Evolutionary conservation across 2,797 vertebrate genomes (phyloP), one percentile per base, ranked within the genome.

Genomic region (Acrocephalus scirpaceus): DNA sequence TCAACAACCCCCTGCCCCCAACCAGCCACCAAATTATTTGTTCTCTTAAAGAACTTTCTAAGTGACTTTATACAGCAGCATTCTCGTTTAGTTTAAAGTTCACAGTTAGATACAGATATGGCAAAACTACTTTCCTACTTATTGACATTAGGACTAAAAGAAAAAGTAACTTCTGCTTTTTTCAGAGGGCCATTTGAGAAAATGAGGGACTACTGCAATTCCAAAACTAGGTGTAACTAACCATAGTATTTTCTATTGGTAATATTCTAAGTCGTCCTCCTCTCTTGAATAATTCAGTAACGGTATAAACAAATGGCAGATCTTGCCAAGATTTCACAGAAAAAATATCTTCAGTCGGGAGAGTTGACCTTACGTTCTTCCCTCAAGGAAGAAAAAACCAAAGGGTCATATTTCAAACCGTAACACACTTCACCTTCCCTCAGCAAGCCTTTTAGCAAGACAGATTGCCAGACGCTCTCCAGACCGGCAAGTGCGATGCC

Each of bases 101-200:
- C 17, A 38, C 4, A 18, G 18, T n/a, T 27, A 64, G 7, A 13
- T 12, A 58, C 5, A 53, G 9, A 7, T 7, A 51, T 0, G 1
- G 15, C 32, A 79, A 67, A 77, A 29, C 23, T 53, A 38, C 26
- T 22, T 89, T 48, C 9, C 26, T 53, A 30, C 23, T 67, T 29
- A 60, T 0, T 2, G 5, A 23, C 3, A 11, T 29, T 53, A 53
- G 0, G 3, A 58, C 11, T 2, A 23, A 11, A 62, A 70, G 14
- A 51, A 47, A 56, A 22, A 29, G 5, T 18, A 71, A 10, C 30
- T 48, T 45, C 26, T 76, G 42, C 25, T 38, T 73, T 80, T 76
- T 85, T 30, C 38, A 64, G 18, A 34, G 2, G 30, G 13, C 11
- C 23, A 27, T 47, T 60, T 50, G 29, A 7, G 40, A 87, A 78